Percentiles rank a stretch among this genome's conserved stretches.
These are phyloP conservation scores for Cyclophora albipunctata DNA, from an alignment of 2,888 invertebrate species.

Conservation along the genomic window DNA sequence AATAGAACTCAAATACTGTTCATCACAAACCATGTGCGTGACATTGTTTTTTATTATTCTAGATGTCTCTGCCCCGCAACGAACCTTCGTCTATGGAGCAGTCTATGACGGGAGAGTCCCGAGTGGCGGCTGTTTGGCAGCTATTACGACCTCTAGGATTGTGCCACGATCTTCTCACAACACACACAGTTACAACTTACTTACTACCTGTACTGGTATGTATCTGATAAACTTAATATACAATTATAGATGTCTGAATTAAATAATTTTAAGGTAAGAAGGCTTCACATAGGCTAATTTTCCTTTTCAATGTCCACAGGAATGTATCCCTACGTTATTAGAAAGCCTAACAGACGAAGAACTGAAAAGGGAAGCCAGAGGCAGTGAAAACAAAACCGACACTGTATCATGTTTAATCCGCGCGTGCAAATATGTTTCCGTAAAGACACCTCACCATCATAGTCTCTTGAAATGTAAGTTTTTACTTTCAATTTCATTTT, in stretches of 20 bases:
- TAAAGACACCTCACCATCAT: conserved; percentile 89
- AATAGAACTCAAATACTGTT: not conserved
- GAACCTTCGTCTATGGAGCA: conserved; percentile 62
- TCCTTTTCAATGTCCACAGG: conserved; percentile 65
- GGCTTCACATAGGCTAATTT: no score
- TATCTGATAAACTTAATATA: conserved; percentile 5
- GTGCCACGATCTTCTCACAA: conserved; percentile 92
- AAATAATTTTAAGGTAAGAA: no score
- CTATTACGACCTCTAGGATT: conserved; percentile 93
- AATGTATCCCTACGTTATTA: conserved; percentile 91
- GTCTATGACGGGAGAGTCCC: conserved; percentile 53
- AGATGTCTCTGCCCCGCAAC: conserved; percentile 40
- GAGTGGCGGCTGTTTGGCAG: conserved; percentile 67
- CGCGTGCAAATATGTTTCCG: conserved; percentile 91
- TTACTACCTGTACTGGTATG: conserved; percentile 92
- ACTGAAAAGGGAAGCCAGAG: conserved; percentile 94
- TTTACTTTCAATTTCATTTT: conserved; percentile 1
- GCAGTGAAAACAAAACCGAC: conserved; percentile 95
- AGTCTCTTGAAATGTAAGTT: conserved; percentile 76
- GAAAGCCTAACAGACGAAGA: conserved; percentile 97
- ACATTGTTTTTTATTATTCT: conserved; percentile 1
- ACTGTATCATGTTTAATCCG: conserved; percentile 95
- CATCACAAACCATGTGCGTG: not conserved
- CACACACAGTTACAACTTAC: conserved; percentile 92
- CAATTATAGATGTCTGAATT: no score